Evolutionary conservation across 2,888 invertebrate species (phyloP), one percentile per base, ranked within the genome.

Genomic region (Eumerus sabulonum): DNA sequence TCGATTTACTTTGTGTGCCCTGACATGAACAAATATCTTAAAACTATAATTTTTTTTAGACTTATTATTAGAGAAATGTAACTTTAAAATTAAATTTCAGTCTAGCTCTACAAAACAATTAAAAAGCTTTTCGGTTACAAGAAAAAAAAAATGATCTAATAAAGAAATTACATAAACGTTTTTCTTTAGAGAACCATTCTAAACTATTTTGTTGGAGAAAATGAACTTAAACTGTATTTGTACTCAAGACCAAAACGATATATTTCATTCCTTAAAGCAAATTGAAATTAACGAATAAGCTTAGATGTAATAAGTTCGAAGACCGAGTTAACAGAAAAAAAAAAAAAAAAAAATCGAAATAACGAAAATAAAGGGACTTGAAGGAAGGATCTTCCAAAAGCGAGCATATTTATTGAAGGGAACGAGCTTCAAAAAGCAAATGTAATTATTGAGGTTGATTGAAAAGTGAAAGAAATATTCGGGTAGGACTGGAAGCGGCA

Each of bases 81-180:
- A 76, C 47, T 64, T 47, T 14, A 53, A 57, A 68, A 67, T 60
- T 59, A 67, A 74, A 70, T 70, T 70, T 68, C 68, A 51, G 54
- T 74, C 79, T 79, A 79, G 74, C 74, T 79, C 79, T 79, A 79
- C 79, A 59, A 68, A 67, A 62, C 42, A 64, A 64, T 67, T 38
- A 56, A 45, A 47, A 79, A 73, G 79, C 79, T 42, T 42, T 57
- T 36, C 5, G 50, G 50, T 9, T 19, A 44, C 3, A 66, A 60
- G 18, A 53, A 44, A 9, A 13, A 19, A 45, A 47, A 5, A 59
- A n/a, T n/a, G n/a, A 4, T 27, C 17, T 63, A 16, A 42, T 54
- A 50, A 27, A 40, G 3, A 3, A 3, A 9, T 7, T 40, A 40
- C 9, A 27, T 27, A 27, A 27, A 27, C 27, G 7, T 27, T 27